Conservation (phyloP, 2,888 invertebrate species). For the Synanthedon vespiformis region DNA sequence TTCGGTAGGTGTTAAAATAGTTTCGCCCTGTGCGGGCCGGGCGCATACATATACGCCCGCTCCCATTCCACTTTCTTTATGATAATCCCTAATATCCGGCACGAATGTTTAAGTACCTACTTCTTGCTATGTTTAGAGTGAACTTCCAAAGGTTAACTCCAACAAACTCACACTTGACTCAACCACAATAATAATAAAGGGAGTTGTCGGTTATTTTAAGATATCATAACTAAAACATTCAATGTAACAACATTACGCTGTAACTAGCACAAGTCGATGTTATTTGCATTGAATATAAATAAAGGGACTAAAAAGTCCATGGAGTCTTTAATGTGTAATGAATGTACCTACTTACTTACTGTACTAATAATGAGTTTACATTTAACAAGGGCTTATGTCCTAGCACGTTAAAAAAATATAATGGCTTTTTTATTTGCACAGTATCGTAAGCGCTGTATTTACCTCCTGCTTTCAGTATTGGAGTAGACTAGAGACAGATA, state of each 20-base stretch:
- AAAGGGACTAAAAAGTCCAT: too few species aligned
- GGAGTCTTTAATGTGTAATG: too few species aligned
- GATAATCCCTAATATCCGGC: constrained; percentile 69
- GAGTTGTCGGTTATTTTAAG: too few species aligned
- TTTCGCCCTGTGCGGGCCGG: constrained; percentile 63
- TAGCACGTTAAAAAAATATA: too few species aligned
- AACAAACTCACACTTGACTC: constrained; percentile 7
- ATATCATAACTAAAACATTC: background rate
- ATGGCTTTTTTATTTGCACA: too few species aligned
- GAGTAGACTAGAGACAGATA: too few species aligned
- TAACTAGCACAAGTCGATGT: background rate
- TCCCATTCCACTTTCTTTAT: constrained; percentile 63
- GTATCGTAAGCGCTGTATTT: too few species aligned
- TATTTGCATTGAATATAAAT: constrained; percentile 3
- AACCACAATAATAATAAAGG: too few species aligned
- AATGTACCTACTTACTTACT: too few species aligned
- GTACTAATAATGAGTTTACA: too few species aligned
- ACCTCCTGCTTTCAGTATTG: too few species aligned
- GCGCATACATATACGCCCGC: constrained; percentile 53
- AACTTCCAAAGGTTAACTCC: constrained; percentile 30
- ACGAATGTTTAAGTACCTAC: constrained; percentile 25
- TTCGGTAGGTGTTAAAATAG: constrained; percentile 65
- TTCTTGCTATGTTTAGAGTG: constrained; percentile 45
- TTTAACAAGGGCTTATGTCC: too few species aligned
- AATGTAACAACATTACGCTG: constrained; percentile 6